Conservation (phyloP, 2,888 invertebrate genomes). For the Philonicus albiceps region DNA sequence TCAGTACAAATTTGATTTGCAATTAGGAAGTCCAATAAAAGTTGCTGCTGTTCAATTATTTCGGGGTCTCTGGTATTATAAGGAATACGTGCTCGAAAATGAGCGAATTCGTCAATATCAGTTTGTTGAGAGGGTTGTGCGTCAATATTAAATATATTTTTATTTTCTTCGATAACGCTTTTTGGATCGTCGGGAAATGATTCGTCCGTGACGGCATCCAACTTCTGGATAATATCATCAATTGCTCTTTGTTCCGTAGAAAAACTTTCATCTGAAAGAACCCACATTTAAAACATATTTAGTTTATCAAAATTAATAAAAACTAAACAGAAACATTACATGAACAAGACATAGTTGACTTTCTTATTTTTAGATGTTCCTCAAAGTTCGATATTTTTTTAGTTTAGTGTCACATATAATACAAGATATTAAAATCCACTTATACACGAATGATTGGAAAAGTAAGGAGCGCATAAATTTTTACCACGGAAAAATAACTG, state of each 20-base stretch:
- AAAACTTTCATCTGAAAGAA: neutral
- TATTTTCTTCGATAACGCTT: neutral
- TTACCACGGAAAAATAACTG: no score
- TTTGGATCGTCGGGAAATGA: neutral
- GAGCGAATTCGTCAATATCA: slow-evolving; percentile 51
- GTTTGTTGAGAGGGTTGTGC: neutral
- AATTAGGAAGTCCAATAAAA: slow-evolving; percentile 59
- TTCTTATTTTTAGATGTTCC: no score
- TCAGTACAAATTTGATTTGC: slow-evolving; percentile 61
- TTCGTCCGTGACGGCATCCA: neutral
- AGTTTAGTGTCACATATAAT: no score
- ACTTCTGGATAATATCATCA: slow-evolving; percentile 10
- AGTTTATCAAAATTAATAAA: neutral
- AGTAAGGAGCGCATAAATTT: no score
- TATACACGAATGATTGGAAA: no score
- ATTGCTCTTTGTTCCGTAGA: neutral
- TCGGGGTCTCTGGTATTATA: slow-evolving; percentile 58
- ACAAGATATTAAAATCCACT: no score
- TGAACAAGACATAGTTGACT: no score
- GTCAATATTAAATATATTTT: neutral
- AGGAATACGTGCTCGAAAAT: slow-evolving; percentile 57
- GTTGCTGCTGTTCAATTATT: slow-evolving; percentile 57
- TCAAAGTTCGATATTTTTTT: no score
- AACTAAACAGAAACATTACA: no score
- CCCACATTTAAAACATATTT: neutral